Conservation (phyloP, 2,888 invertebrate genomes). For the Agapetus fuscipes region DNA sequence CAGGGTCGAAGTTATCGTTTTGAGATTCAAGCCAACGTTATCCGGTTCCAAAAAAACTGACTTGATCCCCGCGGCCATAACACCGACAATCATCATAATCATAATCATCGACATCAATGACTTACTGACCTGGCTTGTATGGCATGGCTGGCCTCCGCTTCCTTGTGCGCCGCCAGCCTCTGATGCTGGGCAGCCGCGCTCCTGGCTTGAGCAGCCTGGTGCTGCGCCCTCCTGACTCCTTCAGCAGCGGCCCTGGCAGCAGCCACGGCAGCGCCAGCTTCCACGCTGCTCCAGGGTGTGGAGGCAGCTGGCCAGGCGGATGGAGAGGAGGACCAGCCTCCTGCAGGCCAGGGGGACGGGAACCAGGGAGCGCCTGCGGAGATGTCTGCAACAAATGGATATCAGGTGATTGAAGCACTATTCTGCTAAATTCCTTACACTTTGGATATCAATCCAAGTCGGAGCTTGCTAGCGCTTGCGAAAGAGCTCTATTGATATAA, state of each 20-base stretch:
- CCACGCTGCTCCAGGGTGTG: not conserved
- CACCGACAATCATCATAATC: too few relatives aligned
- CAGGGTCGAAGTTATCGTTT: too few relatives aligned
- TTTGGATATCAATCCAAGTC: too few relatives aligned
- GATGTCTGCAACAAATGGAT: too few relatives aligned
- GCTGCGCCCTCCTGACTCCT: slow-evolving; percentile 17
- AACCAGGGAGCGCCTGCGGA: not conserved
- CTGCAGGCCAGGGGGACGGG: not conserved
- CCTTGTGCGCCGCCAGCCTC: slow-evolving; percentile 16
- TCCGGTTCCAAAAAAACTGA: too few relatives aligned
- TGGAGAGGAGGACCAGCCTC: slow-evolving; percentile 1
- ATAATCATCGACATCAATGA: too few relatives aligned
- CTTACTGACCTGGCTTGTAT: slow-evolving; percentile 17
- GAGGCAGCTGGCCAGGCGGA: slow-evolving; percentile 2
- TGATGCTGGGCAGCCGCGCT: slow-evolving; percentile 16
- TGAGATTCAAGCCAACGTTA: too few relatives aligned
- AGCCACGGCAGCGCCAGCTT: slow-evolving; percentile 19
- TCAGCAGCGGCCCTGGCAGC: slow-evolving; percentile 20
- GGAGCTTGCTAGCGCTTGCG: too few relatives aligned
- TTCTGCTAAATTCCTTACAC: too few relatives aligned
- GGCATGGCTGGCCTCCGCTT: slow-evolving; percentile 15
- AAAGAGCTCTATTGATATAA: too few relatives aligned
- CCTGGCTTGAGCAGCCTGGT: slow-evolving; percentile 16
- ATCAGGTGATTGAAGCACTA: too few relatives aligned
- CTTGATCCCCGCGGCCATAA: too few relatives aligned